Base-by-base conservation (phyloP, 1,140 invertebrate genomes). In the Hormaphis cornu region DNA sequence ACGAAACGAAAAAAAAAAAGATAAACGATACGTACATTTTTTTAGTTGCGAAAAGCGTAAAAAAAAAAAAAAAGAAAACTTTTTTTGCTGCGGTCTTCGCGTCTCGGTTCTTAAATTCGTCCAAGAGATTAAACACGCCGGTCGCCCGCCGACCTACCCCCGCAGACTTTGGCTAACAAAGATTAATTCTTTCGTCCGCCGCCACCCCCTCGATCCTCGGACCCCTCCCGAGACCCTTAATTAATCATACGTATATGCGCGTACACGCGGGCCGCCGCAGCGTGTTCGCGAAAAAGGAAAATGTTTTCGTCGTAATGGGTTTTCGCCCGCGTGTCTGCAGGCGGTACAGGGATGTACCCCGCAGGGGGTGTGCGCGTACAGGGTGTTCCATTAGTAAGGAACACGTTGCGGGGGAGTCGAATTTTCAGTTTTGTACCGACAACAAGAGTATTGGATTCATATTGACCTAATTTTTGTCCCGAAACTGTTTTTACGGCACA, bases 161-260 rank as follows among this genome's bases (percentile, higher is more conserved):
- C n/a, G n/a, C n/a, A 42, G 61, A 66, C 61, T 66, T 66, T 33
- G 61, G 61, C 61, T 66, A 66, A 66, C 61, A 66, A 66, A 66
- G 61, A 66, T 66, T 66, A 66, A 66, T 66, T 66, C 42, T 66
- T 66, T 66, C 61, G 61, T 50, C 61, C 59, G 18, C 33, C 59
- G 40, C 35, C 58, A 26, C 58, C 24, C 58, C 24, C 22, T 4
- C 8, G 3, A 12, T 6, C 12, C n/a, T 8, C 22, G 20, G 18
- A 56, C 33, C 53, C 53, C 20, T 56, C 18, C 18, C 26, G 59
- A 46, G 59, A n/a, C 44, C 61, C 61, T 66, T 66, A 66, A 66
- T 66, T 66, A 66, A 66, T 66, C 61, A 66, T 37, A 16, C 26
- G n/a, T n/a, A n/a, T n/a, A n/a, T n/a, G 6, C 28, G 28, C 22